phyloP scores from a whole-genome alignment of 2,888 invertebrate genomes.

The Lepetodrilus schrolli region DNA sequence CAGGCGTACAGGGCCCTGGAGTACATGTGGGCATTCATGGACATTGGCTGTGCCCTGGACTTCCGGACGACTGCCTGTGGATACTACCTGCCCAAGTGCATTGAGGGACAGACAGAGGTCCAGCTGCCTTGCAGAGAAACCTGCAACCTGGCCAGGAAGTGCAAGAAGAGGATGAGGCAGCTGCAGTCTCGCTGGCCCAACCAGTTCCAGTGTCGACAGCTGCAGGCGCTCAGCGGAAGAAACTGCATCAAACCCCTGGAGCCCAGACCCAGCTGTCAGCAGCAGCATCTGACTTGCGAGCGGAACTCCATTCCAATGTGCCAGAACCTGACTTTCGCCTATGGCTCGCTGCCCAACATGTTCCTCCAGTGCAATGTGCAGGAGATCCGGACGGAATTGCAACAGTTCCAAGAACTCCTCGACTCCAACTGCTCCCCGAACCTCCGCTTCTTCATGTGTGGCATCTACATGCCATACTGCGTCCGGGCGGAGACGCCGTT shows the following conservation, averaged over 20 bases:
- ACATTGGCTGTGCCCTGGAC: constrained; percentile 60
- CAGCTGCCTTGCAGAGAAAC: constrained; percentile 51
- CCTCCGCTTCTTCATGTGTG: constrained; percentile 54
- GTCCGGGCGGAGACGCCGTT: constrained; percentile 39
- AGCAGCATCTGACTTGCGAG: constrained; percentile 44
- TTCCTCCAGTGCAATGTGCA: constrained; percentile 51
- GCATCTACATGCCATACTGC: constrained; percentile 54
- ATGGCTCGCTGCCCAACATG: constrained; percentile 58
- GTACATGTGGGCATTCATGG: constrained; percentile 61
- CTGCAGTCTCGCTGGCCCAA: constrained; percentile 46
- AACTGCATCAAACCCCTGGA: constrained; percentile 7
- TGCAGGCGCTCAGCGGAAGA: constrained; percentile 15
- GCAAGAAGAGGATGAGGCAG: constrained; percentile 39
- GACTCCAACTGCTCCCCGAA: constrained; percentile 44
- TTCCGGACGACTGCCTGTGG: constrained; percentile 58
- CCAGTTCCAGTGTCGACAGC: constrained; percentile 36
- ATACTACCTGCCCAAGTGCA: constrained; percentile 60
- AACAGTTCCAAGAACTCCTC: constrained; percentile 45
- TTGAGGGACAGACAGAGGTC: constrained; percentile 26
- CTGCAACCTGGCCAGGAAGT: constrained; percentile 46
- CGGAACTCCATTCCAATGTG: constrained; percentile 50
- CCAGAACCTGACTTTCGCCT: constrained; percentile 44
- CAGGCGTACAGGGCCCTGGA: constrained; percentile 57
- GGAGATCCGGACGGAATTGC: constrained; percentile 45
- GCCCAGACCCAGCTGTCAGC: neutral